Conservation (phyloP, 2,113 vertebrate species). For the Sigmodon hispidus region DNA sequence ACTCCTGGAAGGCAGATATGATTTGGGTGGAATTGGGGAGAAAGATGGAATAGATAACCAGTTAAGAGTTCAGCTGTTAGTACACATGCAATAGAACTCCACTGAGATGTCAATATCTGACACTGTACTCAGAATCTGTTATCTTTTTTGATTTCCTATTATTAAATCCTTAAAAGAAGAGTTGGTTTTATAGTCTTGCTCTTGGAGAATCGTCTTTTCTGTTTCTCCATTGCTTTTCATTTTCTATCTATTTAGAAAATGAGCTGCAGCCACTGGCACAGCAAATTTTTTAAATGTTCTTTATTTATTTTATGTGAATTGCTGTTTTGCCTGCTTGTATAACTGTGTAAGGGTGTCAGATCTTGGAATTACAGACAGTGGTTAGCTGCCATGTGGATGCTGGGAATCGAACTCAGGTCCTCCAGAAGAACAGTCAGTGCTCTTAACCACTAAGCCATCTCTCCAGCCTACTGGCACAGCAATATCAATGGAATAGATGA, state of each 20-base stretch:
- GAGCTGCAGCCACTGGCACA: background rate
- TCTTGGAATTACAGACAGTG: too few species aligned
- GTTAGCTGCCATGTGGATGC: too few species aligned
- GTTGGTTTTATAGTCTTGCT: background rate
- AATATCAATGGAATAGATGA: background rate
- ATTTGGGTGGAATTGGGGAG: background rate
- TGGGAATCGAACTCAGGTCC: too few species aligned
- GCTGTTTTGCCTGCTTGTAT: too few species aligned
- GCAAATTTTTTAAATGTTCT: too few species aligned
- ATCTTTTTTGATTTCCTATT: background rate
- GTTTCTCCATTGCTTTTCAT: background rate
- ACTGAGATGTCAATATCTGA: background rate
- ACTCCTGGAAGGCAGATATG: background rate
- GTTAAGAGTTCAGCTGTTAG: background rate
- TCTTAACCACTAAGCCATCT: too few species aligned
- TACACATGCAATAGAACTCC: background rate
- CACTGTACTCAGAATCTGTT: background rate
- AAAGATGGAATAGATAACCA: background rate
- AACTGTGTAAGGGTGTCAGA: too few species aligned
- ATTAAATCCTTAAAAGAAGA: conserved; percentile 17
- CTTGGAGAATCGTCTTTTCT: background rate
- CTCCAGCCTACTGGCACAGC: background rate
- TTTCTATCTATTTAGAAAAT: background rate
- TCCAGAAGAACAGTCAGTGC: too few species aligned
- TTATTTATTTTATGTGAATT: too few species aligned